A percentile compares a stretch with the other conserved stretches of the same genome.
Evolutionary conservation across 2,797 vertebrate genomes (phyloP).

Genomic region (Diglossa cyanea): DNA sequence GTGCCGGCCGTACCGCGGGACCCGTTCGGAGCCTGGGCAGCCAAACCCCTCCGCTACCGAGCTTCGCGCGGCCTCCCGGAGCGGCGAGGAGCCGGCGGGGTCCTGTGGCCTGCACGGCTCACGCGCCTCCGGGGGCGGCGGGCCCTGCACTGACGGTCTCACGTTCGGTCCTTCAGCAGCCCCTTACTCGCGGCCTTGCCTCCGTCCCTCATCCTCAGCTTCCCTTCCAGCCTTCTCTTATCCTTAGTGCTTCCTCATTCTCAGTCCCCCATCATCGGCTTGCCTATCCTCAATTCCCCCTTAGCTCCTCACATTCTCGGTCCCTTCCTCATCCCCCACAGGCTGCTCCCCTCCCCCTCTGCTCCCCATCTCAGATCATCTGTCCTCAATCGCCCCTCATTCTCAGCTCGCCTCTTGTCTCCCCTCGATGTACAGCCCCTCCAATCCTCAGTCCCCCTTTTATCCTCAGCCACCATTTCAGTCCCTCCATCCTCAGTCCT

Average conservation of each 20-base stretch:
- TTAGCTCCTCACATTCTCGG: background rate
- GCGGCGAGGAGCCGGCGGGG: background rate
- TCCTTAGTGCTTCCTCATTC: background rate
- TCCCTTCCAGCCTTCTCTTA: background rate
- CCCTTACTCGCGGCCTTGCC: background rate
- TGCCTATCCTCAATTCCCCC: background rate
- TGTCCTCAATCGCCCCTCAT: background rate
- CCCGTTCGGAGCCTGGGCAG: too few species aligned
- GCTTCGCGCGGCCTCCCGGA: background rate
- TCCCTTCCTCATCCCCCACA: background rate
- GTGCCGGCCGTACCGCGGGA: background rate
- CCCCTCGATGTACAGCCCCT: background rate
- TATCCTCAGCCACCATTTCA: background rate
- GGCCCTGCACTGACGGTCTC: background rate
- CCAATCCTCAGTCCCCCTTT: background rate
- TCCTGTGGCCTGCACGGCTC: background rate
- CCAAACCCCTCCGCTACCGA: accelerated
- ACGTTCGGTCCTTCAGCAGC: background rate
- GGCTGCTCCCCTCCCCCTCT: background rate
- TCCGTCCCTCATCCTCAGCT: background rate
- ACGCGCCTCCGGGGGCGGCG: background rate
- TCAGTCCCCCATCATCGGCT: background rate
- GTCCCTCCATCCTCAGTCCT: background rate
- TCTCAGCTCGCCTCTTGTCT: background rate
- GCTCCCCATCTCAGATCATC: background rate